These are phyloP conservation scores for Psilopogon haemacephalus DNA, from an alignment of 2,113 vertebrate genomes.

Conservation along the genomic window DNA sequence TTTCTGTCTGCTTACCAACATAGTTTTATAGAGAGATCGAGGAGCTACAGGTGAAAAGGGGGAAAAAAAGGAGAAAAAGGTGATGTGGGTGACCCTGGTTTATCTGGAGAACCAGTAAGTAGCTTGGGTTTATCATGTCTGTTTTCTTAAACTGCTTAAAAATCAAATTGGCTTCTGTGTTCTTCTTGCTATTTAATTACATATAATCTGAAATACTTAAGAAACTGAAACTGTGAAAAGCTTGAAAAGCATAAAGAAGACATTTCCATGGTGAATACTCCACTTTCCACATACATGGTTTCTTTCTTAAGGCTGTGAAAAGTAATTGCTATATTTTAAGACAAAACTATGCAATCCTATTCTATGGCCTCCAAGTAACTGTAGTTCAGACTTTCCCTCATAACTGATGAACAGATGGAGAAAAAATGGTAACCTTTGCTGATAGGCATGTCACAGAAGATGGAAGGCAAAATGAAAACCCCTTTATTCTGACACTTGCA, in stretches of 20 bases:
- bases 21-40: constrained; percentile 79
- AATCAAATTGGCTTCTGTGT: neutral
- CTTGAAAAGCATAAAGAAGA: neutral
- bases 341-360: neutral
- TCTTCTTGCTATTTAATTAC: neutral
- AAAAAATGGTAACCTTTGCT: neutral
- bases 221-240: neutral
- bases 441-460: neutral
- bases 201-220: neutral
- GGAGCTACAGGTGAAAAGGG: constrained; percentile 84
- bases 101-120: constrained; percentile 81
- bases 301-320: neutral
- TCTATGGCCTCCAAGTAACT: neutral
- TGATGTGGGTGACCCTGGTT: constrained; percentile 82
- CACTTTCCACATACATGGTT: neutral
- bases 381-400: neutral
- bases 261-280: neutral
- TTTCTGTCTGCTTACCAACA: neutral
- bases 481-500: neutral
- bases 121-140: neutral
- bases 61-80: constrained; percentile 84
- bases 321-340: neutral
- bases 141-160: neutral
- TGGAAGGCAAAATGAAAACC: neutral
- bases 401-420: neutral